Base-by-base conservation (phyloP, 2,888 invertebrate genomes). In the Torymus tubicola region DNA sequence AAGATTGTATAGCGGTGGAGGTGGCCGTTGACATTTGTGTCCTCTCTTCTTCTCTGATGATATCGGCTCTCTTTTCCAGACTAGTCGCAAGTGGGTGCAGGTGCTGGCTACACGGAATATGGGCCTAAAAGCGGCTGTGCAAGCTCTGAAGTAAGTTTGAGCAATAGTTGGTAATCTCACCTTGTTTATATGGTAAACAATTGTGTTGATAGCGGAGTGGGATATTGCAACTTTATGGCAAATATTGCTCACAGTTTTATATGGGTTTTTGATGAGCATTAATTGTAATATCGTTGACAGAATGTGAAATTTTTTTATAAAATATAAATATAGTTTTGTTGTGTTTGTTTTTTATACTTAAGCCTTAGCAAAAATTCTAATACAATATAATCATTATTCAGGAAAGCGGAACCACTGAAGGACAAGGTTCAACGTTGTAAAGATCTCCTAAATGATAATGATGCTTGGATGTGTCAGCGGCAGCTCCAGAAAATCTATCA, bases 351-450 rank as follows among this genome's bases (percentile, higher is more conserved):
- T 42, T 42, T 5, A 42, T 42, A 42, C 42, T 42, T 8, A 42
- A 42, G 8, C 5, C 8, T 8, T 5, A 1, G 8, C 8, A 42
- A 42, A 8, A 42, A 42, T 42, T 42, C 8, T 8, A 42, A 42
- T 8, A 42, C 10, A 42, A 42, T 42, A 42, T 42, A 42, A 31
- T 64, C 72, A 21, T 21, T 75, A 72, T 63, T 42, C 70, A 95
- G 95, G 89, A 94, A 95, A 93, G 95, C 95, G 85, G 95, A 95
- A 90, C 93, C 94, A 86, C 91, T 95, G 85, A 95, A 95, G 90
- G 93, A 93, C 86, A 94, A 93, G 88, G 93, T 95, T 84, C 92
- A 93, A 85, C 93, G 92, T 89, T 93, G 93, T 87, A 93, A 93
- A 89, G 94, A 94, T 84, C 85, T 91, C 63, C 84, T 91, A 60